Evolutionary conservation across 2,888 invertebrate species (phyloP).

Genomic region (Pharmacophagus antenor): DNA sequence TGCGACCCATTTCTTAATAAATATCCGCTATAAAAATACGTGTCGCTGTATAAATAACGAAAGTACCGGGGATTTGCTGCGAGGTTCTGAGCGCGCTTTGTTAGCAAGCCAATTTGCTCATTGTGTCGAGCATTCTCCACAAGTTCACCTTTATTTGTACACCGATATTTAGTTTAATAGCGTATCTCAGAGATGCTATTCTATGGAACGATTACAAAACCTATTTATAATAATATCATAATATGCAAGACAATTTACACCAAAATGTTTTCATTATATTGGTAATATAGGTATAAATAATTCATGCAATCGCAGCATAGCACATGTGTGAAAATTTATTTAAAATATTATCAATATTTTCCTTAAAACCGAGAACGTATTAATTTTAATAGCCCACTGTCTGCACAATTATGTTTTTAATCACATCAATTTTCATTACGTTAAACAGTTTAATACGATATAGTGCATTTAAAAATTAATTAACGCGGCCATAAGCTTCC

Average conservation of each 20-base stretch:
- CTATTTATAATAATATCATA: neutral
- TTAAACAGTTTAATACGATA: slow-evolving; percentile 23
- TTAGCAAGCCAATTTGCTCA: slow-evolving; percentile 57
- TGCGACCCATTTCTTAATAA: slow-evolving; percentile 35
- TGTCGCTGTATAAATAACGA: slow-evolving; percentile 37
- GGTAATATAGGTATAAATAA: neutral
- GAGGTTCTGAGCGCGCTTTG: slow-evolving; percentile 41
- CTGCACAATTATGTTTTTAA: slow-evolving; percentile 19
- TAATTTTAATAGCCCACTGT: slow-evolving; percentile 1
- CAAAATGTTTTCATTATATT: neutral
- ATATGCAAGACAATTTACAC: neutral
- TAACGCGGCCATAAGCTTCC: slow-evolving; percentile 34
- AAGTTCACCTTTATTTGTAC: slow-evolving; percentile 42
- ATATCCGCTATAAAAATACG: slow-evolving; percentile 33
- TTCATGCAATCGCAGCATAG: no score
- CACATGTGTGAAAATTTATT: neutral
- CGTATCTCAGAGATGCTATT: slow-evolving; percentile 7
- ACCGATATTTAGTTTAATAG: slow-evolving; percentile 38
- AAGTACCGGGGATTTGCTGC: slow-evolving; percentile 37
- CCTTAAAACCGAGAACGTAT: neutral
- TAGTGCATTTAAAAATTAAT: slow-evolving; percentile 34
- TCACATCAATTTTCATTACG: slow-evolving; percentile 19
- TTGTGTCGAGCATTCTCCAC: slow-evolving; percentile 49
- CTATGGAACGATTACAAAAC: slow-evolving; percentile 7
- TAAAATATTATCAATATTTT: neutral